Evolutionary conservation across 2,888 invertebrate genomes (phyloP).

Genomic region (Habrosyne pyritoides): DNA sequence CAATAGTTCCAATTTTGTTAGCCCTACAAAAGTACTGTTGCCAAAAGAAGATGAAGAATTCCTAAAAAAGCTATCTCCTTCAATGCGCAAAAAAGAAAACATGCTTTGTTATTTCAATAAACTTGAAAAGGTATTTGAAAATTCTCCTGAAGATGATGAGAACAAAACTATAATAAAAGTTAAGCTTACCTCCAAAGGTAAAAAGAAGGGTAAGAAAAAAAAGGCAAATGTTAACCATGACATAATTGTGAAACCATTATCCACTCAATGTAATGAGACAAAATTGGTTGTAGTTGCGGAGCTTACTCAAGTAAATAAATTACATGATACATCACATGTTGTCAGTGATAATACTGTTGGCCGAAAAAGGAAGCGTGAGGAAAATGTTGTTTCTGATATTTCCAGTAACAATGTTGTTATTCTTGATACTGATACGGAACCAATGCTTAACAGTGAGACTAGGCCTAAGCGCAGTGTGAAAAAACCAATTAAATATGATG

Average conservation of each 20-base stretch:
- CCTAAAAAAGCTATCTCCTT: conserved; percentile 81
- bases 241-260: neutral
- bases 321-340: neutral
- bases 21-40: conserved; percentile 37
- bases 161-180: conserved; percentile 58
- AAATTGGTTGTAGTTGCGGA: neutral
- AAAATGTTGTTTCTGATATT: conserved; percentile 16
- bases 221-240: conserved; percentile 43
- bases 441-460: conserved; percentile 23
- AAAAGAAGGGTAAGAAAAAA: conserved; percentile 55
- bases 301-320: neutral
- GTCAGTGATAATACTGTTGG: conserved; percentile 3
- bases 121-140: conserved; percentile 59
- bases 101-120: conserved; percentile 85
- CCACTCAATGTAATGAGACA: conserved; percentile 13
- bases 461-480: conserved; percentile 67
- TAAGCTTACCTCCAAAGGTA: conserved; percentile 56
- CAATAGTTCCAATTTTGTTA: conserved; percentile 28
- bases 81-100: conserved; percentile 84
- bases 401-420: conserved; percentile 9
- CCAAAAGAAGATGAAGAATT: conserved; percentile 73
- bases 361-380: conserved; percentile 40
- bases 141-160: conserved; percentile 34
- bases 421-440: conserved; percentile 9
- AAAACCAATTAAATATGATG: conserved; percentile 71